Conservation (phyloP, 2,797 vertebrate genomes). For the Hybognathus amarus region DNA sequence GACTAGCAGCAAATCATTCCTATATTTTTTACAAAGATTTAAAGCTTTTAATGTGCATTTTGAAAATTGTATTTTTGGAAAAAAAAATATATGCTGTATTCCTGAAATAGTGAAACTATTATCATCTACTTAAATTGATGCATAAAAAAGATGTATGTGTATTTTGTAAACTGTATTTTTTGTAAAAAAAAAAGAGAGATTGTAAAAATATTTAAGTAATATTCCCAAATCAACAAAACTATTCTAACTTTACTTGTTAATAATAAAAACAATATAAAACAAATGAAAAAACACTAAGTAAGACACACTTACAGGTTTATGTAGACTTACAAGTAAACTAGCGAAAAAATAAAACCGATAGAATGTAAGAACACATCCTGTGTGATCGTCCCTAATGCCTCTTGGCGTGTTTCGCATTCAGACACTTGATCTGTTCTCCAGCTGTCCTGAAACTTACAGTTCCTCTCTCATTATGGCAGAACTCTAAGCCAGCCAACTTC, state of each 20-base stretch:
- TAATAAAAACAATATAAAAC: no score
- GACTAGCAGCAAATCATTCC: no score
- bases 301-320: neutral
- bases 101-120: no score
- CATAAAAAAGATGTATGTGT: neutral
- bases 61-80: no score
- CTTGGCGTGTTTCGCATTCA: conserved; percentile 28
- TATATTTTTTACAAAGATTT: neutral
- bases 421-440: conserved; percentile 47
- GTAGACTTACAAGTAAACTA: neutral
- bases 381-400: neutral
- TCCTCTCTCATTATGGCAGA: conserved; percentile 34
- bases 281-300: no score
- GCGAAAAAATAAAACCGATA: neutral
- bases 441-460: conserved; percentile 33
- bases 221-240: neutral
- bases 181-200: no score
- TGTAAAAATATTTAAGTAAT: neutral
- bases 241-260: neutral
- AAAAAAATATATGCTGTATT: no score
- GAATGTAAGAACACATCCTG: neutral
- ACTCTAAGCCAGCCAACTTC: conserved; percentile 17
- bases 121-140: no score
- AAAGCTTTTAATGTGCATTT: neutral
- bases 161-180: neutral